A percentile compares a stretch with the other conserved stretches of the same genome.
Conservation (phyloP, 2,888 invertebrate genomes). For the Sphinx pinastri region DNA sequence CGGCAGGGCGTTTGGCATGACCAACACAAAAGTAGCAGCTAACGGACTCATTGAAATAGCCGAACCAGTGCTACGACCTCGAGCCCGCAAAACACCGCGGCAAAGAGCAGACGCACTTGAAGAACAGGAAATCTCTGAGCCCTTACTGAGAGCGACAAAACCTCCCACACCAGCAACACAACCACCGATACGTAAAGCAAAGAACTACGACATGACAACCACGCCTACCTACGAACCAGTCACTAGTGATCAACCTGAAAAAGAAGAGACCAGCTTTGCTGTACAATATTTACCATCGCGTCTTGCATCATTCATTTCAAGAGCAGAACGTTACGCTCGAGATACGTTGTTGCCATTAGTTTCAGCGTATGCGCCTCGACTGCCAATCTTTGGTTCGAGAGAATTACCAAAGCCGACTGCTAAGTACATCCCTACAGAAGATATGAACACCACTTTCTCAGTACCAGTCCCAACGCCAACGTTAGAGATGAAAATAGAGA, state of each 20-base stretch:
- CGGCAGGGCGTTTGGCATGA: constrained; percentile 86
- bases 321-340: constrained; percentile 92
- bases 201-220: constrained; percentile 75
- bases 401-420: constrained; percentile 79
- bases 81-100: constrained; percentile 82
- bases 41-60: constrained; percentile 86
- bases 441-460: constrained; percentile 63
- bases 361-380: constrained; percentile 90
- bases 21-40: constrained; percentile 74
- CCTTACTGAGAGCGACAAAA: constrained; percentile 82
- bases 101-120: constrained; percentile 78
- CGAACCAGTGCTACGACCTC: constrained; percentile 88
- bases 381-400: constrained; percentile 84
- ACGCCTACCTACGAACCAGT: constrained; percentile 69
- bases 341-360: constrained; percentile 90
- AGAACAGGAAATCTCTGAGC: constrained; percentile 86
- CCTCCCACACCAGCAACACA: constrained; percentile 61
- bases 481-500: constrained; percentile 79
- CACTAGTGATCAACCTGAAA: constrained; percentile 62
- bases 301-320: constrained; percentile 90
- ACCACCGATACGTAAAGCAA: constrained; percentile 66
- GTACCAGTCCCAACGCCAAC: constrained; percentile 76
- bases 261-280: constrained; percentile 79
- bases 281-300: constrained; percentile 92
- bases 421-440: constrained; percentile 86